Evolutionary conservation across 2,113 vertebrate genomes (phyloP).

Genomic region (Rhombomys opimus): DNA sequence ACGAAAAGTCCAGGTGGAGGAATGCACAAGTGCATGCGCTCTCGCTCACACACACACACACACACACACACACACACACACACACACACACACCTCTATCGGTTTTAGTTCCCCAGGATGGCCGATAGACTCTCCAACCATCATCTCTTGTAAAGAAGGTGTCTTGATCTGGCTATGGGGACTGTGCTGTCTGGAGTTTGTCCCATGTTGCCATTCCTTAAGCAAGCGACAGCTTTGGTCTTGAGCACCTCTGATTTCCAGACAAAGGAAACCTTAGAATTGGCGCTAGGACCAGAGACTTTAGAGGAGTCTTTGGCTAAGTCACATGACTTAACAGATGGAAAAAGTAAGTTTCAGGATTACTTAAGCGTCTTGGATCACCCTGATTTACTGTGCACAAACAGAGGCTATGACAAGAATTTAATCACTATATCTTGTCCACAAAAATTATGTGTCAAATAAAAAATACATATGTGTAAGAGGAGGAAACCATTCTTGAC

Average conservation of each 20-base stretch:
- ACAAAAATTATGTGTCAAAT: conserved; percentile 1
- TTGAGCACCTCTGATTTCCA: conserved; percentile 34
- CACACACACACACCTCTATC: not conserved
- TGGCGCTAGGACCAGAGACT: not conserved
- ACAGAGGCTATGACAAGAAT: conserved; percentile 35
- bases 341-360: not conserved
- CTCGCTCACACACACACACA: not conserved
- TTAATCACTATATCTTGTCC: not conserved
- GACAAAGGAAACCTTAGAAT: conserved; percentile 32
- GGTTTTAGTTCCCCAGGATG: not conserved
- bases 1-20: not conserved
- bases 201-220: not conserved
- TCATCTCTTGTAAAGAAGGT: not conserved
- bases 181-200: not conserved
- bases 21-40: not conserved
- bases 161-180: not conserved
- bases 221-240: not conserved
- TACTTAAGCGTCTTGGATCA: not conserved
- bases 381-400: conserved; percentile 15
- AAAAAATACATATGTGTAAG: not conserved
- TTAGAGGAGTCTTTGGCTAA: conserved; percentile 44
- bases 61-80: not conserved
- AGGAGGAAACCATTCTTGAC: not conserved
- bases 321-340: conserved; percentile 32
- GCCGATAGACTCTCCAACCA: not conserved